Conservation (phyloP, 2,797 vertebrate genomes). For the Zenarchopterus dispar region DNA sequence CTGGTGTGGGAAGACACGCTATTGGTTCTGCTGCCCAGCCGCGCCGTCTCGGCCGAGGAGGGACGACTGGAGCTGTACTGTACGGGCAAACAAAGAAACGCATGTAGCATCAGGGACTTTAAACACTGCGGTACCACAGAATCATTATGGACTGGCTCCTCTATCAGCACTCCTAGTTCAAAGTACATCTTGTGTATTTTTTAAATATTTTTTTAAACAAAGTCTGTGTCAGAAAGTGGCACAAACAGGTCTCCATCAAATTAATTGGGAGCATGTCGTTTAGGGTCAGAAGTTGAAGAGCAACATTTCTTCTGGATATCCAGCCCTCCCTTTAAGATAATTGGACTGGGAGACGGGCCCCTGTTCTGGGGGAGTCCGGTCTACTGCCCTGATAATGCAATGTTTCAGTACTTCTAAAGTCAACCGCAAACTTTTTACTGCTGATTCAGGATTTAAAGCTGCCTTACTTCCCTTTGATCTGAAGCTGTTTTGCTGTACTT, state of each 20-base stretch:
- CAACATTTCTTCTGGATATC: conserved; percentile 36
- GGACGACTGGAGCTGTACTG: conserved; percentile 80
- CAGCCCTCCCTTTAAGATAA: conserved; percentile 50
- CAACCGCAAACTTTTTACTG: conserved; percentile 29
- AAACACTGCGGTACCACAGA: not conserved
- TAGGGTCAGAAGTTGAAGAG: conserved; percentile 43
- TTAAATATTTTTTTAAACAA: conserved; percentile 23
- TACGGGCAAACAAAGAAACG: conserved; percentile 29
- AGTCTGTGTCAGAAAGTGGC: conserved; percentile 2
- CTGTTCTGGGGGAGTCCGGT: conserved; percentile 48
- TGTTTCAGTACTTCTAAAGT: conserved; percentile 24
- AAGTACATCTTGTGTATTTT: not conserved
- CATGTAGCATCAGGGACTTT: conserved; percentile 2
- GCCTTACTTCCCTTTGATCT: conserved; percentile 3
- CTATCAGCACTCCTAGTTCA: not conserved
- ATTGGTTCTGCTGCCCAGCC: conserved; percentile 83
- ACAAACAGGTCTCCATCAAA: conserved; percentile 16
- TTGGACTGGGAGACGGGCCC: conserved; percentile 32
- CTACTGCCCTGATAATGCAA: conserved; percentile 50
- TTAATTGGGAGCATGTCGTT: conserved; percentile 29
- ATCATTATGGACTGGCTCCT: not conserved
- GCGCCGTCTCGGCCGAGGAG: conserved; percentile 66
- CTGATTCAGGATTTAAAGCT: conserved; percentile 22
- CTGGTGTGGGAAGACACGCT: conserved; percentile 82
- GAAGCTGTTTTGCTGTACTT: conserved; percentile 2